Percentiles rank a stretch among this genome's conserved stretches.
Evolutionary conservation across 2,113 vertebrate genomes (phyloP).

Genomic region (Heterotis niloticus): DNA sequence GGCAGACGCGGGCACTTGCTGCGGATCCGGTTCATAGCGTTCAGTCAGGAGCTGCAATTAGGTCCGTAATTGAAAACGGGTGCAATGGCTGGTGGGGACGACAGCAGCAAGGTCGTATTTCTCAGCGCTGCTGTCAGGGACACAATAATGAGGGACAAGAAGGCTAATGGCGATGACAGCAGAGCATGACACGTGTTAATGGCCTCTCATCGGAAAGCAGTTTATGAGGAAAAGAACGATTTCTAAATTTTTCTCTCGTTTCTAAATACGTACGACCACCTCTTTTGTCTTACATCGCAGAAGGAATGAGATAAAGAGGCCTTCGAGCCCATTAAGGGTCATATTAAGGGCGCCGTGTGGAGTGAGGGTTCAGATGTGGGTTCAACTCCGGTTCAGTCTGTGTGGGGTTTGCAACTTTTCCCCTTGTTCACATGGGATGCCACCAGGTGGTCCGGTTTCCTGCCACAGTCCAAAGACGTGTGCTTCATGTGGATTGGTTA

Average conservation of each 20-base stretch:
- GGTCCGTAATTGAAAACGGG: background rate
- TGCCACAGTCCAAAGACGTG: no score
- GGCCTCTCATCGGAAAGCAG: constrained; percentile 53
- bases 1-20: background rate
- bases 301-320: constrained; percentile 1
- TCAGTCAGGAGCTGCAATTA: background rate
- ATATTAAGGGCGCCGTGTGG: no score
- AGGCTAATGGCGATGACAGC: constrained; percentile 59
- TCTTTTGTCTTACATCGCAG: background rate
- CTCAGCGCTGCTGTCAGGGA: constrained; percentile 44
- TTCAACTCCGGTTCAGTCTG: no score
- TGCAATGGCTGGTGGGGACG: constrained; percentile 17
- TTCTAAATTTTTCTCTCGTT: constrained; percentile 15
- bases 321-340: background rate
- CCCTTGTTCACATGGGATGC: no score
- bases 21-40: background rate
- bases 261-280: background rate
- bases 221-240: constrained; percentile 31
- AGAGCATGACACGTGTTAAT: constrained; percentile 59
- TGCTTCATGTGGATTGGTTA: no score
- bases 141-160: constrained; percentile 53
- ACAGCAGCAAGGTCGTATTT: constrained; percentile 44
- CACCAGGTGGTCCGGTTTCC: no score
- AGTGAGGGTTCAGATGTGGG: no score
- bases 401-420: no score